A percentile compares a stretch with the other conserved stretches of the same genome.
Evolutionary conservation across 1,140 invertebrate species (phyloP).

Genomic region (Asobara japonica): DNA sequence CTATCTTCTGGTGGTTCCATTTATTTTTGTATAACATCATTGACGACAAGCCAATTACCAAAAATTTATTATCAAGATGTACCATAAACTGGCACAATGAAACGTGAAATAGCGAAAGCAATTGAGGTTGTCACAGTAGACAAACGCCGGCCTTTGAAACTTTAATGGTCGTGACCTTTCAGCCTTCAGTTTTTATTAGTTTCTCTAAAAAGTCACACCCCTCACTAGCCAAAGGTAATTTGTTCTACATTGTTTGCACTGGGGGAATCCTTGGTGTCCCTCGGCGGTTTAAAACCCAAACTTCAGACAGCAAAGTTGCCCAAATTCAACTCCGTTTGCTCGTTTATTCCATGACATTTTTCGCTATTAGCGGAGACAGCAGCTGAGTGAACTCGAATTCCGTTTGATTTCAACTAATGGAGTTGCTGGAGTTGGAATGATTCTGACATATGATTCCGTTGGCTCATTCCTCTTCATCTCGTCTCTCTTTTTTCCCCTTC

Average conservation of each 20-base stretch:
- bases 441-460: no score
- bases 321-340: not conserved
- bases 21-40: no score
- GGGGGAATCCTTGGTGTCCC: not conserved
- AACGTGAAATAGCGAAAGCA: no score
- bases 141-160: not conserved
- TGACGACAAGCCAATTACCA: no score
- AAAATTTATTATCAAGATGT: no score
- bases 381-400: conserved; percentile 2
- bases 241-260: not conserved
- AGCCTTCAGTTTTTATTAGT: not conserved
- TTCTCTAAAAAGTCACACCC: not conserved
- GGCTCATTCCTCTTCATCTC: no score
- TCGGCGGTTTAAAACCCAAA: not conserved
- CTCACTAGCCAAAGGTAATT: not conserved
- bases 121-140: not conserved
- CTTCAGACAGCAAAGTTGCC: conserved; percentile 23
- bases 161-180: not conserved
- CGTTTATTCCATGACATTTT: conserved; percentile 18
- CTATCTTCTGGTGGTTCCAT: no score
- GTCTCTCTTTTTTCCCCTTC: no score
- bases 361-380: conserved; percentile 24
- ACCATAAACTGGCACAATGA: no score
- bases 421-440: not conserved
- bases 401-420: conserved; percentile 3